Evolutionary conservation across 2,797 vertebrate genomes (phyloP), one percentile per base, ranked within the genome.

Genomic region (Anas capensis): DNA sequence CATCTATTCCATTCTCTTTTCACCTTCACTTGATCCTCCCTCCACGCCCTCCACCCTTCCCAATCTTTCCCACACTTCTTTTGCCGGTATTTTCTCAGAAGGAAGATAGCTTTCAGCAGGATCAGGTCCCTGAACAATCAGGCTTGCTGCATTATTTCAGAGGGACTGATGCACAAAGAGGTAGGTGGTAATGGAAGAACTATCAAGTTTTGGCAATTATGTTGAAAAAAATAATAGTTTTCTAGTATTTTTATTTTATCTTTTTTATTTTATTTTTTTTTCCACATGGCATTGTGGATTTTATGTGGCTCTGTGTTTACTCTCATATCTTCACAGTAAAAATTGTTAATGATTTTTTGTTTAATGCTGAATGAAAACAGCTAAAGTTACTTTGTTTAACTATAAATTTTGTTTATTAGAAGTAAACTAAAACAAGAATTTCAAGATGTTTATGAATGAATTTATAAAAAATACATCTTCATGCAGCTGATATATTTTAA

Each of bases 331-430:
- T 93, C 87, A 65, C 2, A 3, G 24, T 38, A 46, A 88, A 72
- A 96, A 87, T 89, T 66, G 31, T 14, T 81, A 69, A 69, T 38
- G 46, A 88, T 88, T 93, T 94, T 92, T 92, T 69, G 57, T 96
- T 91, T 68, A 78, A 78, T 46, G 19, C 71, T 75, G 27, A 93
- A 71, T 61, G n/a, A 86, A 86, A 90, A 68, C 24, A 68, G 9
- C 11, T 77, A 34, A 78, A 91, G 91, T 71, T 82, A 18, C 5
- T 66, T 91, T 85, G n/a, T 1, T 71, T 85, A 73, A 60, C 31
- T 91, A 90, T 36, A 77, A 82, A 76, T 27, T 53, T 21, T 48
- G 75, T 54, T 49, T 24, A 75, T 65, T 34, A 80, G 33, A 82
- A 82, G 68, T 91, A 91, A 65, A 79, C 10, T 68, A 29, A 11